A percentile compares a stretch with the other conserved stretches of the same genome.
Evolutionary conservation across 2,113 vertebrate species (phyloP).

Genomic region (Ascaphus truei): DNA sequence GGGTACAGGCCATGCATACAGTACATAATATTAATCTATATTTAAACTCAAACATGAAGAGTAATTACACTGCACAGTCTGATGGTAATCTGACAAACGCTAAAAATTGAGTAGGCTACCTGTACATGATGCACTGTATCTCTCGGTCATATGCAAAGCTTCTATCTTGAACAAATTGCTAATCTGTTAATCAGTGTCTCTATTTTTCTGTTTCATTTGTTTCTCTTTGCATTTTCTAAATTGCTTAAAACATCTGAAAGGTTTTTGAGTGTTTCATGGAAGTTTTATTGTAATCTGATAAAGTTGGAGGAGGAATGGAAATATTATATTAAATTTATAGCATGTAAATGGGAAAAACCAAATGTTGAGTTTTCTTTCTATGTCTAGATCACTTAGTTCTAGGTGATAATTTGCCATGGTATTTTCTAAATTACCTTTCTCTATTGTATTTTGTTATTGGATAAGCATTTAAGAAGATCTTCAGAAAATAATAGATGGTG

Average conservation of each 20-base stretch:
- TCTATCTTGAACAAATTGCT: neutral
- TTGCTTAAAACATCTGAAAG: slow-evolving; percentile 35
- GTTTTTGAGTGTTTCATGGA: slow-evolving; percentile 13
- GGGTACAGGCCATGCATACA: no score
- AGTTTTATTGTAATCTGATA: slow-evolving; percentile 42
- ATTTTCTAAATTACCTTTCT: slow-evolving; percentile 56
- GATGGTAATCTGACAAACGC: neutral
- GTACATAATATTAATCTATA: no score
- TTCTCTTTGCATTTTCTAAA: neutral
- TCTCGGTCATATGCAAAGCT: neutral
- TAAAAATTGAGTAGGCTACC: neutral
- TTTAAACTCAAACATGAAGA: neutral
- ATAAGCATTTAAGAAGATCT: slow-evolving; percentile 63
- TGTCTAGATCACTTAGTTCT: slow-evolving; percentile 44
- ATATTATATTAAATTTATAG: slow-evolving; percentile 39
- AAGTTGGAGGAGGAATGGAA: slow-evolving; percentile 42
- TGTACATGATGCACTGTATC: no score
- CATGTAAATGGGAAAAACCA: slow-evolving; percentile 42
- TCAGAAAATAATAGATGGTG: slow-evolving; percentile 54
- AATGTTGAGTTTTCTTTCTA: slow-evolving; percentile 42
- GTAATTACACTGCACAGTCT: neutral
- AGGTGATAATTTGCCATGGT: slow-evolving; percentile 71
- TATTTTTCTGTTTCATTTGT: neutral
- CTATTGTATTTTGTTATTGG: slow-evolving; percentile 49
- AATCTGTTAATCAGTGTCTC: neutral